phyloP scores from a whole-genome alignment of 2,797 vertebrate genomes.

The Leuciscus waleckii region DNA sequence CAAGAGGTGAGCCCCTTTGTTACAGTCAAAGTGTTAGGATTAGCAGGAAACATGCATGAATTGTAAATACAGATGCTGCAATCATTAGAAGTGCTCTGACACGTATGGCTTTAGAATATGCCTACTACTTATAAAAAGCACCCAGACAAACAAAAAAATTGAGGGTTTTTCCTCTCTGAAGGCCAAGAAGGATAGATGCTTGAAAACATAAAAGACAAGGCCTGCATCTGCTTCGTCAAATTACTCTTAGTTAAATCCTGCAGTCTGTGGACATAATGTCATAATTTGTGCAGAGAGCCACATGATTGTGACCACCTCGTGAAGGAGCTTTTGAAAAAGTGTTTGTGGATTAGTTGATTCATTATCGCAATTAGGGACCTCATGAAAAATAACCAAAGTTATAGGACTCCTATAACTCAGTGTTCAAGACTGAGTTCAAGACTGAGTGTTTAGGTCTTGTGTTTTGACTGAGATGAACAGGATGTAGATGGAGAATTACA shows the following conservation, averaged over 20 bases:
- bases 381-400: too few species aligned
- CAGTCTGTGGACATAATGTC: neutral
- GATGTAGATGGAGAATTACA: neutral
- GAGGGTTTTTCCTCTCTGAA: neutral
- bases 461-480: neutral
- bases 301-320: neutral
- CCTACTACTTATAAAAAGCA: neutral
- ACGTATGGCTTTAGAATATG: neutral
- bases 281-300: neutral
- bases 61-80: neutral
- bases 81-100: neutral
- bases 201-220: neutral
- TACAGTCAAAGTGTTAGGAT: neutral
- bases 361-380: neutral
- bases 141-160: neutral
- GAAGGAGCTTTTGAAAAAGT: constrained; percentile 8
- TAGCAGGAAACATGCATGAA: neutral
- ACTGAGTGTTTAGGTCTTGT: neutral
- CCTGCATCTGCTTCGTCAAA: neutral
- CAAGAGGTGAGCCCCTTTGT: constrained; percentile 79
- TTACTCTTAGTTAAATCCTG: neutral
- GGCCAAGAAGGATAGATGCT: neutral
- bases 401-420: too few species aligned
- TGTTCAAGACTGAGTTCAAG: too few species aligned
- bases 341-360: constrained; percentile 8